Conservation (phyloP, 53 echinoderm and acorn worm genomes). For the Pentamera pediparva region DNA sequence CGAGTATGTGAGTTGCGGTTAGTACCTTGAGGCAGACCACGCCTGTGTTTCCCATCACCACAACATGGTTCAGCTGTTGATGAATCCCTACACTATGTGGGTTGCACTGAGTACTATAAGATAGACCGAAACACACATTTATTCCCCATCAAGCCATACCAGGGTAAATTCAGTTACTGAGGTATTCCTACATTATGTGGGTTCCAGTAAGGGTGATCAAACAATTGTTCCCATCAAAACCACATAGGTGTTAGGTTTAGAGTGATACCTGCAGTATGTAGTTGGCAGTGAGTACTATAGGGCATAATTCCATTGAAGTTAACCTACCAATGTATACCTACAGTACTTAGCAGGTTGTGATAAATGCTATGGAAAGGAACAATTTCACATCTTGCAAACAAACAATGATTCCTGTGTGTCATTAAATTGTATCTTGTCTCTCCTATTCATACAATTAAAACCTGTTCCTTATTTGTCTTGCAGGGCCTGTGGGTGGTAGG, state of each 20-base stretch:
- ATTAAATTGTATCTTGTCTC: neutral
- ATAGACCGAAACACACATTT: neutral
- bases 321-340: neutral
- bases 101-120: neutral
- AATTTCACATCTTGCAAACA: no score
- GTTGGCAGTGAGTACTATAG: no score
- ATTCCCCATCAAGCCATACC: neutral
- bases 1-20: constrained; percentile 95
- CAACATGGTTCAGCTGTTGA: constrained; percentile 63
- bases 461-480: neutral
- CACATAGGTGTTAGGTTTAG: no score
- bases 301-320: no score
- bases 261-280: no score
- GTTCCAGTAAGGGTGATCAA: no score
- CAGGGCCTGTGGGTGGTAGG: constrained; percentile 79
- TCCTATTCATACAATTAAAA: neutral
- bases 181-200: no score
- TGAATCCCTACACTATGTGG: neutral
- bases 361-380: neutral
- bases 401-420: no score
- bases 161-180: no score
- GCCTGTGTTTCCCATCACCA: constrained; percentile 94
- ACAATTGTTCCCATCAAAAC: no score
- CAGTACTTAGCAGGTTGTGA: neutral
- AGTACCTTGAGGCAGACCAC: constrained; percentile 99